Percentiles rank a stretch among this genome's conserved stretches.
phyloP scores from a whole-genome alignment of 1,140 invertebrate genomes.

The Diorhabda carinulata region DNA sequence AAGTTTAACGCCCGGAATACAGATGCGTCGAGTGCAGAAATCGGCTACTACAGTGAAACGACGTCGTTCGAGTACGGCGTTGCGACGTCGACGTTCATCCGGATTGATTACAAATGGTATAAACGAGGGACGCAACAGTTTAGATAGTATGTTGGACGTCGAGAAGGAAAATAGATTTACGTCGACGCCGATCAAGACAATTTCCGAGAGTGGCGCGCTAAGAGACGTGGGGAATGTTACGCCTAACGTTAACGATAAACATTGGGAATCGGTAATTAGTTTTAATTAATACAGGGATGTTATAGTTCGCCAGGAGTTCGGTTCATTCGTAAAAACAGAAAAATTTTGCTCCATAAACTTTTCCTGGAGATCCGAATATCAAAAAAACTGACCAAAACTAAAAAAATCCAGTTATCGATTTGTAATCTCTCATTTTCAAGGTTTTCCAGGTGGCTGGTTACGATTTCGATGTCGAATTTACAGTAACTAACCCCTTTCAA shows the following conservation, averaged over 20 bases:
- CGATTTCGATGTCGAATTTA: no score
- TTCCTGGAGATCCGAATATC: no score
- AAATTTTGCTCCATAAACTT: not conserved
- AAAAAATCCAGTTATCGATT: no score
- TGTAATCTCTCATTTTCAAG: no score
- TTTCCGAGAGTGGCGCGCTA: conserved; percentile 34
- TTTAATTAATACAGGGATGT: not conserved
- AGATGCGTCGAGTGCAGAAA: conserved; percentile 21
- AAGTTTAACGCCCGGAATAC: conserved; percentile 12
- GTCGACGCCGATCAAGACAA: conserved; percentile 43
- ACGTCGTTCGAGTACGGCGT: conserved; percentile 28
- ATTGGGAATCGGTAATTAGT: conserved; percentile 1
- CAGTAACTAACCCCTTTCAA: no score
- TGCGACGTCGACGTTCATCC: conserved; percentile 25
- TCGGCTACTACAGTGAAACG: conserved; percentile 29
- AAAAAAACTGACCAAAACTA: no score
- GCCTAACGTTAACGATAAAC: conserved; percentile 26
- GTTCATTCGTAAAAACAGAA: not conserved
- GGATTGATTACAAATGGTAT: conserved; percentile 8
- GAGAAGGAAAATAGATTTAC: conserved; percentile 46
- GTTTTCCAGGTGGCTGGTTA: no score
- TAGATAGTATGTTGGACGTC: conserved; percentile 27
- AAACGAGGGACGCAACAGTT: conserved; percentile 30
- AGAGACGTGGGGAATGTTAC: conserved; percentile 46
- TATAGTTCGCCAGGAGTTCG: not conserved